A percentile compares a stretch with the other conserved stretches of the same genome.
Evolutionary conservation across 2,797 vertebrate species (phyloP).

Genomic region (Cyclopterus lumpus): DNA sequence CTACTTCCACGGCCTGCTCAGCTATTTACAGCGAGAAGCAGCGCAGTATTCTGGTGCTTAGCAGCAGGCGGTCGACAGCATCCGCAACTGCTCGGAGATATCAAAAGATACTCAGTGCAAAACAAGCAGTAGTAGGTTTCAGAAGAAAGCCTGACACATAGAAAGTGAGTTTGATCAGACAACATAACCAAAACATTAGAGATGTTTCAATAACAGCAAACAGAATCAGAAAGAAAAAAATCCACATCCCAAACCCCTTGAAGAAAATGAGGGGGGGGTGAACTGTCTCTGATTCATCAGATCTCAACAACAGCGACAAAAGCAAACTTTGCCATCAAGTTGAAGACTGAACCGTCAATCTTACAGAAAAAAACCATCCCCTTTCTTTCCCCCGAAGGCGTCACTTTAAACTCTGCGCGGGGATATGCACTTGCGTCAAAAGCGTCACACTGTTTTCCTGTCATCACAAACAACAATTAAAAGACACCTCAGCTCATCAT

Average conservation of each 20-base stretch:
- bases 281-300: slow-evolving; percentile 56
- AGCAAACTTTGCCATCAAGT: slow-evolving; percentile 36
- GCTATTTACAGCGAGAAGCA: slow-evolving; percentile 71
- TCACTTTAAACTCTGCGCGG: slow-evolving; percentile 50
- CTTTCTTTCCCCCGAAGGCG: slow-evolving; percentile 21
- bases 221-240: slow-evolving; percentile 23
- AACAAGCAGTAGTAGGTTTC: slow-evolving; percentile 70
- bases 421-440: slow-evolving; percentile 56
- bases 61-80: slow-evolving; percentile 34
- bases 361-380: slow-evolving; percentile 20
- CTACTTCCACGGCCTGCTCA: slow-evolving; percentile 47
- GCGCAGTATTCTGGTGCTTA: slow-evolving; percentile 46
- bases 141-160: slow-evolving; percentile 53
- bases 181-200: slow-evolving; percentile 39
- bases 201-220: slow-evolving; percentile 51
- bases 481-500: slow-evolving; percentile 73
- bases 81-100: slow-evolving; percentile 53
- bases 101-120: slow-evolving; percentile 75
- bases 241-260: slow-evolving; percentile 43
- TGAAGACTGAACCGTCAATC: slow-evolving; percentile 45
- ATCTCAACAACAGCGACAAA: slow-evolving; percentile 47
- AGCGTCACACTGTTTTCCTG: slow-evolving; percentile 61
- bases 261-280: slow-evolving; percentile 55
- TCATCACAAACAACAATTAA: slow-evolving; percentile 62
- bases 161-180: slow-evolving; percentile 53